These are phyloP conservation scores for Psammodynastes pulverulentus DNA, from an alignment of 2,113 vertebrate species.

Conservation along the genomic window DNA sequence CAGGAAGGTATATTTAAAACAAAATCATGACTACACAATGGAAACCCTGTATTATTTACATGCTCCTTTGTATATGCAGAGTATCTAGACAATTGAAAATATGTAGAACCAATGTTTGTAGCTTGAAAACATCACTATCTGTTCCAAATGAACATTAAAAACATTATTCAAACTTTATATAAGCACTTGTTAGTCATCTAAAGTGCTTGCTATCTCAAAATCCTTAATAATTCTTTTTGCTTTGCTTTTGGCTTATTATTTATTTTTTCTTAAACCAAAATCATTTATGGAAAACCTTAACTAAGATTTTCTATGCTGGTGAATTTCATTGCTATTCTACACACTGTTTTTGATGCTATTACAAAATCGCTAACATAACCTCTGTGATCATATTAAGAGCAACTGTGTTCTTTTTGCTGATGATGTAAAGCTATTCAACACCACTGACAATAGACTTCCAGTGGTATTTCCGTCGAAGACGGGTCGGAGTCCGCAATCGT, in stretches of 20 bases:
- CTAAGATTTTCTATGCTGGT: conserved; percentile 68
- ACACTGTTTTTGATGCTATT: background rate
- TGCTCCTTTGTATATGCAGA: background rate
- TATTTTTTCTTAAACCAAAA: conserved; percentile 72
- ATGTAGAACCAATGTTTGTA: background rate
- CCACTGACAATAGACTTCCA: no score
- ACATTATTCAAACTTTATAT: background rate
- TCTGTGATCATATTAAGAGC: no score
- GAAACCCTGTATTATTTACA: background rate
- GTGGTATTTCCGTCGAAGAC: no score
- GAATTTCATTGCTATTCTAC: no score
- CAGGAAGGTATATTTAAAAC: background rate
- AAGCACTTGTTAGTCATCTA: background rate
- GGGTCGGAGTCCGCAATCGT: no score
- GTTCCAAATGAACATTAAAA: background rate
- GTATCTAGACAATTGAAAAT: background rate
- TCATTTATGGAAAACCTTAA: conserved; percentile 77
- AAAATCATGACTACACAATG: background rate
- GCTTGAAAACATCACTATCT: background rate
- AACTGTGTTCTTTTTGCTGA: no score
- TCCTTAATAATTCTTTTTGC: conserved; percentile 62
- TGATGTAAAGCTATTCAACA: no score
- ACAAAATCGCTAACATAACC: background rate
- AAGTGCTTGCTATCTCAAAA: background rate
- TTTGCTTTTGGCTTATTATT: conserved; percentile 69